Evolutionary conservation across 2,797 vertebrate genomes (phyloP).

Genomic region (Tragopan temminckii): DNA sequence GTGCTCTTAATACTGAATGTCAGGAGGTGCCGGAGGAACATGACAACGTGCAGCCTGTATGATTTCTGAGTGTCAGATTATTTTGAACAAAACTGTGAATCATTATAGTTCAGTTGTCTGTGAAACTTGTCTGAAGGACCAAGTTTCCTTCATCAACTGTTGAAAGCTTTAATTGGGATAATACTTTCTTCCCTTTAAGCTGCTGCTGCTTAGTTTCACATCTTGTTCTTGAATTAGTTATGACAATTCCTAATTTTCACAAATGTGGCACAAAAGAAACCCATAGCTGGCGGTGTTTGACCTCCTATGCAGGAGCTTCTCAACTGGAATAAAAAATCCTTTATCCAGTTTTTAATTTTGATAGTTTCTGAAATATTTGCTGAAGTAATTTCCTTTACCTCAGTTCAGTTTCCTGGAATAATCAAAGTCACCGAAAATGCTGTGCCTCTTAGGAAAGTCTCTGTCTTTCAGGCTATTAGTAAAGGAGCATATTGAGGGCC

Average conservation of each 20-base stretch:
- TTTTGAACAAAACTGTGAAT: neutral
- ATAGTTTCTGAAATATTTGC: neutral
- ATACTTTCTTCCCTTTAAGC: constrained; percentile 30
- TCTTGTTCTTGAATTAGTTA: constrained; percentile 37
- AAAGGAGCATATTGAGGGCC: neutral
- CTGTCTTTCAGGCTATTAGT: neutral
- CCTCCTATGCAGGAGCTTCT: constrained; percentile 26
- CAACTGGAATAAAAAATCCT: neutral
- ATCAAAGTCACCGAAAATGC: neutral
- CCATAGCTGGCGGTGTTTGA: constrained; percentile 4
- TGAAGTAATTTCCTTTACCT: neutral
- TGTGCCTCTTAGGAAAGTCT: neutral
- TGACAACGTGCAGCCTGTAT: neutral
- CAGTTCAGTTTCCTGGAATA: neutral
- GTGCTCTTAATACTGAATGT: neutral
- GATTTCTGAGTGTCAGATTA: neutral
- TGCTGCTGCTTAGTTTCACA: constrained; percentile 36
- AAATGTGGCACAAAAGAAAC: constrained; percentile 25
- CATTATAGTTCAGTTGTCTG: neutral
- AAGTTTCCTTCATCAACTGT: neutral
- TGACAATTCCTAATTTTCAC: constrained; percentile 18
- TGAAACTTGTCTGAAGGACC: constrained; percentile 34
- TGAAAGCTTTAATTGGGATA: constrained; percentile 15
- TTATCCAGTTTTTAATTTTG: neutral
- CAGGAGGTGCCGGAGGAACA: neutral